A percentile compares a stretch with the other conserved stretches of the same genome.
Conservation (phyloP, 2,888 invertebrate genomes). For the Tupiocoris notatus region DNA sequence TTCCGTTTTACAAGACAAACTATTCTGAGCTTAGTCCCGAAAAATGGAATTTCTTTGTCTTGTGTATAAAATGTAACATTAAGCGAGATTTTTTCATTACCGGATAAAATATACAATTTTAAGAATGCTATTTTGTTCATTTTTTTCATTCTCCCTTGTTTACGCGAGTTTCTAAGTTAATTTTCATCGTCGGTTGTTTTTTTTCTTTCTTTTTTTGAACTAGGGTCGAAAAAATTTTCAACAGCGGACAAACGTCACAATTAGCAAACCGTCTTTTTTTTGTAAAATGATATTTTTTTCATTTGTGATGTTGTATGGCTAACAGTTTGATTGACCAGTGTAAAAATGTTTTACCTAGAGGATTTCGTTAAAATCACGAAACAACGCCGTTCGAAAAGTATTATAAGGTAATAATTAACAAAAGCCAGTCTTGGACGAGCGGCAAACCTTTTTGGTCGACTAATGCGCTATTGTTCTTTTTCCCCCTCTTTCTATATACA, state of each 20-base stretch:
- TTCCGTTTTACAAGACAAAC: conserved; percentile 36
- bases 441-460: conserved; percentile 37
- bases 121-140: conserved; percentile 7
- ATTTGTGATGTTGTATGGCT: neutral
- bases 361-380: conserved; percentile 3
- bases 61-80: conserved; percentile 38
- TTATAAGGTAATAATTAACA: conserved; percentile 23
- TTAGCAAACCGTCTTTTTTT: neutral
- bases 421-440: conserved; percentile 41
- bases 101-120: conserved; percentile 45
- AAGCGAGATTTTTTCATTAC: conserved; percentile 40
- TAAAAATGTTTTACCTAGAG: neutral
- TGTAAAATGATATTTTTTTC: neutral
- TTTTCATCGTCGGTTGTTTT: neutral
- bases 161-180: conserved; percentile 4
- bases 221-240: neutral
- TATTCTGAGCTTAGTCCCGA: conserved; percentile 32
- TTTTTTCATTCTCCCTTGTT: conserved; percentile 1
- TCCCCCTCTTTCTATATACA: conserved; percentile 18
- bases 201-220: neutral
- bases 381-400: conserved; percentile 35
- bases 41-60: conserved; percentile 17
- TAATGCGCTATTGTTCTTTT: conserved; percentile 24
- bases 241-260: neutral
- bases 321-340: neutral